These are phyloP conservation scores for Cerceris ruficornis DNA, from an alignment of 2,888 invertebrate species.

Conservation along the genomic window DNA sequence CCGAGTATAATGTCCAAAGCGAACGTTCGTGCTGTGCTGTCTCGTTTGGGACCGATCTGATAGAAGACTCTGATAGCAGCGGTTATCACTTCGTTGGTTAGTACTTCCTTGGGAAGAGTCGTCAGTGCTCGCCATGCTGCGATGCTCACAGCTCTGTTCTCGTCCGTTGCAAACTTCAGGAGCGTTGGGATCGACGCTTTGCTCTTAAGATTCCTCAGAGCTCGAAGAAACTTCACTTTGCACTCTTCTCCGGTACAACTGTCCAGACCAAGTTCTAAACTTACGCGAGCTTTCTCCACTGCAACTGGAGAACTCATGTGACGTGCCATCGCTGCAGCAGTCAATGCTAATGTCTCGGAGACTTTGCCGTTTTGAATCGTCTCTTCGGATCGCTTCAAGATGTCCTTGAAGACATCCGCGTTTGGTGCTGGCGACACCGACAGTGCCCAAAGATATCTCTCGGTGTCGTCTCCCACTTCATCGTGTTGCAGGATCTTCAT, in stretches of 20 bases:
- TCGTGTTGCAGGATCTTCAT: slow-evolving; percentile 85
- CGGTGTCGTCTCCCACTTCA: slow-evolving; percentile 84
- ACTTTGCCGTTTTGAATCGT: slow-evolving; percentile 84
- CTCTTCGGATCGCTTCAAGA: slow-evolving; percentile 82
- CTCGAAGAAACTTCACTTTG: slow-evolving; percentile 85
- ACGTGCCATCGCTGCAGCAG: slow-evolving; percentile 85
- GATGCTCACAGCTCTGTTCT: slow-evolving; percentile 84
- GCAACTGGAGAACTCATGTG: slow-evolving; percentile 67
- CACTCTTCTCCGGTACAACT: slow-evolving; percentile 85
- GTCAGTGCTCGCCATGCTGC: slow-evolving; percentile 88
- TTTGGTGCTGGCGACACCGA: slow-evolving; percentile 85
- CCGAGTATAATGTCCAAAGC: slow-evolving; percentile 88
- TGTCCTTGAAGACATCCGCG: slow-evolving; percentile 84
- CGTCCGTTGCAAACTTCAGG: slow-evolving; percentile 83
- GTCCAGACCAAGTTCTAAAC: slow-evolving; percentile 80
- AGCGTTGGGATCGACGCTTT: slow-evolving; percentile 85
- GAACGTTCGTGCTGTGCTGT: slow-evolving; percentile 87
- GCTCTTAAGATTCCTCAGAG: slow-evolving; percentile 87
- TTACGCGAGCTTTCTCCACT: slow-evolving; percentile 73
- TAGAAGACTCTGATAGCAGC: slow-evolving; percentile 84
- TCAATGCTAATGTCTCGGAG: slow-evolving; percentile 86
- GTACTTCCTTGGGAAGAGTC: slow-evolving; percentile 81
- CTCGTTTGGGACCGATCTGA: slow-evolving; percentile 83
- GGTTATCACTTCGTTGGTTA: slow-evolving; percentile 80
- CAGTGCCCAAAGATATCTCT: slow-evolving; percentile 89